Evolutionary conservation across 2,888 invertebrate genomes (phyloP).

Genomic region (Ischnura elegans): DNA sequence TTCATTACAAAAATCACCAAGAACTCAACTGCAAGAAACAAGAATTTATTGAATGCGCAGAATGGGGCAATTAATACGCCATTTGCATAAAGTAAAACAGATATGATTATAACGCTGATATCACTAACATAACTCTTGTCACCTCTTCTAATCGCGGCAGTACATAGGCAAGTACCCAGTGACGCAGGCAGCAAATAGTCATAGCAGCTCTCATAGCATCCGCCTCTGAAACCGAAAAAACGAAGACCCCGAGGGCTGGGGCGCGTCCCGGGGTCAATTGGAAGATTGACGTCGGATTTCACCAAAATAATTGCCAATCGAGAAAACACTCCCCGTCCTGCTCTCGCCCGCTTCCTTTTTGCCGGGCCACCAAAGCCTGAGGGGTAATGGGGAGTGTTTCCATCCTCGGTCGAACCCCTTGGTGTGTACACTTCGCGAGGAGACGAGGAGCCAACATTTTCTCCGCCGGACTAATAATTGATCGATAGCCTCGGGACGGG

Average conservation of each 20-base stretch:
- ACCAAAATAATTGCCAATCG: constrained; percentile 6
- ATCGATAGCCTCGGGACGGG: constrained; percentile 20
- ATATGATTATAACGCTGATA: no score
- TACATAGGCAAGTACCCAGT: no score
- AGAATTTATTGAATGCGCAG: no score
- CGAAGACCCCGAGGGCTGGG: neutral
- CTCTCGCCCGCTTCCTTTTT: neutral
- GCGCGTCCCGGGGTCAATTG: constrained; percentile 13
- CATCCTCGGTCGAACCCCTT: no score
- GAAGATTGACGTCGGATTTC: neutral
- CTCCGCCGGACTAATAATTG: constrained; percentile 7
- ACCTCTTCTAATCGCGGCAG: no score
- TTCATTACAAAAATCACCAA: no score
- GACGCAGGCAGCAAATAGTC: neutral
- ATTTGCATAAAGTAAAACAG: no score
- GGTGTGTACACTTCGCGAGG: neutral
- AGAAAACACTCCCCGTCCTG: neutral
- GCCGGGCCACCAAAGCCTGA: neutral
- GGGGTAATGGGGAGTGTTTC: neutral
- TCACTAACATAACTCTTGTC: no score
- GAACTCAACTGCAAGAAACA: no score
- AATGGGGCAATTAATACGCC: no score
- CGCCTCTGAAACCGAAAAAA: neutral
- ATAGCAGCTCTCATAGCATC: neutral
- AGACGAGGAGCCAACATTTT: constrained; percentile 11